Conservation (phyloP, 2,797 vertebrate genomes). For the Microcaecilia unicolor region DNA sequence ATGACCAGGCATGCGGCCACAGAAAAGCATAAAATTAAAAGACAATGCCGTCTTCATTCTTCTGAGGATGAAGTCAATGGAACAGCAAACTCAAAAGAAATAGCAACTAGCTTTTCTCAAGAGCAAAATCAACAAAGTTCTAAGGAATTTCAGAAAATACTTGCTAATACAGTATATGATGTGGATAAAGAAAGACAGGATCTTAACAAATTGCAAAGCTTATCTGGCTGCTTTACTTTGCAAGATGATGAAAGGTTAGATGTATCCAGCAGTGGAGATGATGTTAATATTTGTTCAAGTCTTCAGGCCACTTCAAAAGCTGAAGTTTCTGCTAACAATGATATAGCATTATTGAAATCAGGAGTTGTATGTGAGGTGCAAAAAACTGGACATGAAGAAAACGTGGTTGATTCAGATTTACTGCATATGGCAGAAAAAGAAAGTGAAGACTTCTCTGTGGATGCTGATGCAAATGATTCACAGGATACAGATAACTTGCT, state of each 20-base stretch:
- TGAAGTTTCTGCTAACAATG: constrained; percentile 1
- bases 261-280: no score
- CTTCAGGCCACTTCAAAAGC: constrained; percentile 14
- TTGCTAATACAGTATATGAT: constrained; percentile 5
- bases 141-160: constrained; percentile 13
- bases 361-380: background rate
- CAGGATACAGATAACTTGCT: background rate
- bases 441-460: background rate
- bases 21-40: constrained; percentile 86
- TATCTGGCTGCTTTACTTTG: background rate
- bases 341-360: constrained; percentile 8
- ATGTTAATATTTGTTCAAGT: constrained; percentile 12
- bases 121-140: constrained; percentile 9
- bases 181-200: no score
- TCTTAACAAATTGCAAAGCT: background rate
- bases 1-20: constrained; percentile 87
- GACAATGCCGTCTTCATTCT: constrained; percentile 50
- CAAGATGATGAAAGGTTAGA: constrained; percentile 7
- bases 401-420: constrained; percentile 1
- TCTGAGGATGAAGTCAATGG: constrained; percentile 9
- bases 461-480: background rate
- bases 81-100: constrained; percentile 1
- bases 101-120: background rate
- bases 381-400: constrained; percentile 5
- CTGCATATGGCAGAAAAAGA: background rate